These are phyloP conservation scores for Hermodice carunculata DNA, from an alignment of 2,888 invertebrate genomes.

Conservation along the genomic window DNA sequence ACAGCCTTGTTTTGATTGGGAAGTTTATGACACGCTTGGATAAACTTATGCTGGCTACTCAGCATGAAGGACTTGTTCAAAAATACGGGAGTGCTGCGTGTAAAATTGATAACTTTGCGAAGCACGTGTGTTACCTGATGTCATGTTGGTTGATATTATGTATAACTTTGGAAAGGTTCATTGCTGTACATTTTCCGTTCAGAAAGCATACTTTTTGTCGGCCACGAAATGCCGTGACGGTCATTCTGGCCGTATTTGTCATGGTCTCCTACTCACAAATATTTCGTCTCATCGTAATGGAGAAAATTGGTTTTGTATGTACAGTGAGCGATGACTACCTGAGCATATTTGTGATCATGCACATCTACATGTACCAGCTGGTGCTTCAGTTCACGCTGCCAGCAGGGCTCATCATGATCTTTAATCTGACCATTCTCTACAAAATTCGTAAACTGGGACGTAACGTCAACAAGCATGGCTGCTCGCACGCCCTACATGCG, in stretches of 20 bases:
- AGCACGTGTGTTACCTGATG: constrained; percentile 59
- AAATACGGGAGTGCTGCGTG: constrained; percentile 51
- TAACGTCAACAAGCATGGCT: constrained; percentile 10
- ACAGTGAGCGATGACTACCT: constrained; percentile 26
- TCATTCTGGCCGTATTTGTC: constrained; percentile 51
- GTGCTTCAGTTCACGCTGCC: constrained; percentile 55
- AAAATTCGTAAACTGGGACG: constrained; percentile 46
- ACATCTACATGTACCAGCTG: constrained; percentile 59
- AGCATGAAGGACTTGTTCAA: constrained; percentile 34
- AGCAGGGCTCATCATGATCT: constrained; percentile 53
- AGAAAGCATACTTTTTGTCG: constrained; percentile 51
- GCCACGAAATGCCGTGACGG: constrained; percentile 53
- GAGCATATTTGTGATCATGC: constrained; percentile 49
- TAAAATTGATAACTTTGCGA: constrained; percentile 56
- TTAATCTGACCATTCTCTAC: constrained; percentile 55
- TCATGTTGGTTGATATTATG: constrained; percentile 65
- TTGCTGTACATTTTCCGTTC: constrained; percentile 63
- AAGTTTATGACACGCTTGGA: constrained; percentile 34
- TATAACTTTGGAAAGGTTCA: constrained; percentile 60
- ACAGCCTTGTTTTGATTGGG: constrained; percentile 53
- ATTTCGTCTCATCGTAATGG: constrained; percentile 56
- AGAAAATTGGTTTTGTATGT: constrained; percentile 27
- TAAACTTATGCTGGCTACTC: constrained; percentile 7
- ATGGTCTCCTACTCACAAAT: constrained; percentile 55
- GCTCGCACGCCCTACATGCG: not conserved